Conservation (phyloP, 2,797 vertebrate species). For the Cryptoblepharus egeriae region DNA sequence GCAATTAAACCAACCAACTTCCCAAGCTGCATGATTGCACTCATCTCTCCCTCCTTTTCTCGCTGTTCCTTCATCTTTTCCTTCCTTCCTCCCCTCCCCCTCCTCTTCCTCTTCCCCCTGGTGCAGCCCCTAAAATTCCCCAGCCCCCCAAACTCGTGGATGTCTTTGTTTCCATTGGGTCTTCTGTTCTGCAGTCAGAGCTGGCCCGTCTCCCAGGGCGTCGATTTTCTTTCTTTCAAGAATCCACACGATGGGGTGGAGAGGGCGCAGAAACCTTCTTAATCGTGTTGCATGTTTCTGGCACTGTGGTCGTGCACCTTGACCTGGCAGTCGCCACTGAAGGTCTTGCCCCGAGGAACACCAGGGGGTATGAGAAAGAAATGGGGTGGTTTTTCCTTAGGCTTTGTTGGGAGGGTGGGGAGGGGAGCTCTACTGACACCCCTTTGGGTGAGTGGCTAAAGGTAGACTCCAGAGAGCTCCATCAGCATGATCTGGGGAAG, state of each 20-base stretch:
- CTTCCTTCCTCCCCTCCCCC: background rate
- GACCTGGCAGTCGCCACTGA: constrained; percentile 12
- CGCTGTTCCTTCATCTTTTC: background rate
- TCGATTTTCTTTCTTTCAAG: constrained; percentile 34
- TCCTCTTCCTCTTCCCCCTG: constrained; percentile 13
- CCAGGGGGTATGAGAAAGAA: constrained; percentile 7
- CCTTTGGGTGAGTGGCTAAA: background rate
- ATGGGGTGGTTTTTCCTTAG: background rate
- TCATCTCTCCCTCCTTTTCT: constrained; percentile 43
- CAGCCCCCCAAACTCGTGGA: constrained; percentile 32
- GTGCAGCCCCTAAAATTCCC: background rate
- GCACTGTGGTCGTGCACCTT: constrained; percentile 33
- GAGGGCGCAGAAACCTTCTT: constrained; percentile 43
- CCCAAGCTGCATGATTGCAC: constrained; percentile 73
- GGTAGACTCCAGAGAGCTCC: constrained; percentile 7
- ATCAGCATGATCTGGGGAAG: background rate
- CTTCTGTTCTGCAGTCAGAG: constrained; percentile 52
- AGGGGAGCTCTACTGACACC: background rate
- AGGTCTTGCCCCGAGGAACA: constrained; percentile 30
- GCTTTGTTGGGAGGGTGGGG: background rate
- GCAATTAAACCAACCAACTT: constrained; percentile 61
- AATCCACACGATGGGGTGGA: constrained; percentile 16
- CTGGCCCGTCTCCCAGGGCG: constrained; percentile 43
- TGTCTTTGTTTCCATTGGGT: constrained; percentile 43
- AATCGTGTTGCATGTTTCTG: constrained; percentile 56